These are phyloP conservation scores for Cacoxenus indagator DNA, from an alignment of 2,888 invertebrate genomes.

Conservation along the genomic window DNA sequence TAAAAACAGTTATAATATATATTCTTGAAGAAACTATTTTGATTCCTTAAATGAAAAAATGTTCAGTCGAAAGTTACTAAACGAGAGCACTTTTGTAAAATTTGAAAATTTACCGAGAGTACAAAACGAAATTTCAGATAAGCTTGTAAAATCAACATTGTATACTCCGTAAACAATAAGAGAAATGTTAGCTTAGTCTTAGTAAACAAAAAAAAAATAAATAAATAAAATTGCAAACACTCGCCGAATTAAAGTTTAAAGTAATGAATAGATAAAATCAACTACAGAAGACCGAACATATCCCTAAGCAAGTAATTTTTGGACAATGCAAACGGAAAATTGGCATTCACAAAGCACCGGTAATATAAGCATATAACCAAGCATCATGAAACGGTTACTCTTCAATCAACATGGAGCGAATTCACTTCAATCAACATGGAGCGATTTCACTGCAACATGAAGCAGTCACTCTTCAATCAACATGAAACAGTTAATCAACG, in stretches of 20 bases:
- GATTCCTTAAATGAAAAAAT: background rate
- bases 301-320: too few relatives aligned
- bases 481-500: too few relatives aligned
- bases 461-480: background rate
- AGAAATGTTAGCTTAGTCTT: background rate
- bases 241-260: background rate
- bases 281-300: background rate
- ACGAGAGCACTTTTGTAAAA: constrained; percentile 19
- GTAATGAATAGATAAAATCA: background rate
- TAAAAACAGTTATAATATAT: background rate
- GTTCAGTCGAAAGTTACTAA: constrained; percentile 11
- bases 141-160: constrained; percentile 9
- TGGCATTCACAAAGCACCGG: too few relatives aligned
- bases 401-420: too few relatives aligned
- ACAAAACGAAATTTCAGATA: background rate
- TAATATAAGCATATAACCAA: too few relatives aligned
- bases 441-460: background rate
- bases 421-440: background rate
- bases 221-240: too few relatives aligned
- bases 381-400: too few relatives aligned
- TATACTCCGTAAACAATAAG: constrained; percentile 8
- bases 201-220: background rate
- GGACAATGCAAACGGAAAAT: background rate
- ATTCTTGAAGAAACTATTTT: too few relatives aligned
- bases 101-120: constrained; percentile 15